A percentile compares a stretch with the other conserved stretches of the same genome.
These are phyloP conservation scores for Perithous albicinctus DNA, from an alignment of 2,888 invertebrate genomes.

Conservation along the genomic window DNA sequence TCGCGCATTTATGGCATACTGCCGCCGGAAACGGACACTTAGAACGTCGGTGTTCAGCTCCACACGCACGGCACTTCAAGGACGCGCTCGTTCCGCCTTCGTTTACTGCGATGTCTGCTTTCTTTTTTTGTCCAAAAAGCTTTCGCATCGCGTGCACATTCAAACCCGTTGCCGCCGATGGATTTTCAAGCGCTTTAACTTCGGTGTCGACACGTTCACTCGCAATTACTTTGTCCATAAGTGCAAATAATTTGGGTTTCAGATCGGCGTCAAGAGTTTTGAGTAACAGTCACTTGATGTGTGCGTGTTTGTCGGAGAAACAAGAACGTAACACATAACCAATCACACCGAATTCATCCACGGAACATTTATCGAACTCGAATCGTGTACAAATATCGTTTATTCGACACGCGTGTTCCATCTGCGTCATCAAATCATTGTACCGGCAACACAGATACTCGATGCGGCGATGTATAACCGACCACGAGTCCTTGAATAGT, in stretches of 20 bases:
- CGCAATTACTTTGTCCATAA: conserved; percentile 46
- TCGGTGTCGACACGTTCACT: conserved; percentile 45
- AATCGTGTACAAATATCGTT: conserved; percentile 47
- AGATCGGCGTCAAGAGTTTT: conserved; percentile 50
- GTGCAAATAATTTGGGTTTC: conserved; percentile 32
- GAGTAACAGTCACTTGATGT: conserved; percentile 33
- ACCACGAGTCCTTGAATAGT: conserved; percentile 21
- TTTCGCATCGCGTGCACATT: conserved; percentile 42
- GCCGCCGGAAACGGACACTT: conserved; percentile 43
- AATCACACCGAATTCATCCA: conserved; percentile 42
- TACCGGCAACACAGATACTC: conserved; percentile 44
- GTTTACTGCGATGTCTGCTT: too few relatives aligned
- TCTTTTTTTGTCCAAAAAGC: conserved; percentile 12
- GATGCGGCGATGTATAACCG: conserved; percentile 40
- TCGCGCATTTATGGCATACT: conserved; percentile 40
- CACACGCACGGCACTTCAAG: conserved; percentile 39
- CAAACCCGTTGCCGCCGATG: conserved; percentile 30
- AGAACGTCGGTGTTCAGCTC: conserved; percentile 48
- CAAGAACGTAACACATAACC: conserved; percentile 47
- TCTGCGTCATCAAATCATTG: conserved; percentile 40
- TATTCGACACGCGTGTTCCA: conserved; percentile 50
- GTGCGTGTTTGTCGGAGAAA: conserved; percentile 46
- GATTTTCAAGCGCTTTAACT: conserved; percentile 47
- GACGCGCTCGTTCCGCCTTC: not conserved
- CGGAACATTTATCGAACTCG: conserved; percentile 45